phyloP scores from a whole-genome alignment of 2,113 vertebrate genomes.

The Microcebus jonahi region DNA sequence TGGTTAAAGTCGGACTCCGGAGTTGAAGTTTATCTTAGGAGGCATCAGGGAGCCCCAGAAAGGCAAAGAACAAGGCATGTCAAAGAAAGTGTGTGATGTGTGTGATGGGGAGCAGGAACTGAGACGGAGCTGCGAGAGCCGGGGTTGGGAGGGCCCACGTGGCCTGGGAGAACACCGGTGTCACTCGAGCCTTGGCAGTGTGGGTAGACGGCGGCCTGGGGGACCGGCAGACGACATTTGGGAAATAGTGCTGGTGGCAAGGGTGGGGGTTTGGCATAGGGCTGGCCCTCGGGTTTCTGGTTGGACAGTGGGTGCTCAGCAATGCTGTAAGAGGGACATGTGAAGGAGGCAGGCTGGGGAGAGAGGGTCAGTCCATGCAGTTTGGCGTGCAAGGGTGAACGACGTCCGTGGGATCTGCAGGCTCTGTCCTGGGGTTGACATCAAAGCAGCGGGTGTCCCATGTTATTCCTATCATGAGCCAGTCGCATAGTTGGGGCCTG shows the following conservation, averaged over 20 bases:
- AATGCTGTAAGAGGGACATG: not conserved
- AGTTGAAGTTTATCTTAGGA: not conserved
- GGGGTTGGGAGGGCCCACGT: not conserved
- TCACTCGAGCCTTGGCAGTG: not conserved
- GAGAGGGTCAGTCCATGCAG: not conserved
- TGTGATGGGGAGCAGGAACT: not conserved
- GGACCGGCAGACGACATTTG: not conserved
- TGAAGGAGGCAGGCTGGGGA: not conserved
- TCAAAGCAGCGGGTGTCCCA: not conserved
- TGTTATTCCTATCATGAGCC: not conserved
- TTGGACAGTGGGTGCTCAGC: not conserved
- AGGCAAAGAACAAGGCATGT: not conserved
- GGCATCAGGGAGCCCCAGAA: not conserved
- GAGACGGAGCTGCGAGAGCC: not conserved
- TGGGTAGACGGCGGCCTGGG: rapidly evolving
- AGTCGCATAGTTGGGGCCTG: rapidly evolving
- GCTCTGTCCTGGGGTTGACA: not conserved
- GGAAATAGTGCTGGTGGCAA: not conserved
- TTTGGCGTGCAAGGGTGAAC: not conserved
- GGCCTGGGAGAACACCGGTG: not conserved
- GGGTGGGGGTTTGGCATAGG: rapidly evolving
- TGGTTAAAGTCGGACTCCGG: not conserved
- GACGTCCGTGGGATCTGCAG: not conserved
- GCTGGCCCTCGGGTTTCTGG: not conserved
- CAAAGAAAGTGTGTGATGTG: not conserved